Percentiles rank a stretch among this genome's conserved stretches.
Conservation (phyloP, 2,797 vertebrate genomes). For the Lepilemur ruficaudatus region DNA sequence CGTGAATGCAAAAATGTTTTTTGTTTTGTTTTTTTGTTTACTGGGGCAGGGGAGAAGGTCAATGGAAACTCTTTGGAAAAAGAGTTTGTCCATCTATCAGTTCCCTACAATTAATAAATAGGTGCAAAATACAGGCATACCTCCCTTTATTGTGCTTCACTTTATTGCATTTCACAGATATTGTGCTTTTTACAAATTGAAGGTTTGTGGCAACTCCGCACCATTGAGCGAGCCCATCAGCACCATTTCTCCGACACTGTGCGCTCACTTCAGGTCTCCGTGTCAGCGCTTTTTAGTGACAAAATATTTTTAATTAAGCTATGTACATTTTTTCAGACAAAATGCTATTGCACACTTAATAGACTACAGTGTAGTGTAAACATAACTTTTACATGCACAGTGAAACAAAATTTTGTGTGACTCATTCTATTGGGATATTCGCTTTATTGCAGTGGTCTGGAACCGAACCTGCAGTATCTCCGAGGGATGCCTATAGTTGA, state of each 20-base stretch:
- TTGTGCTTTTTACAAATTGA: neutral
- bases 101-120: neutral
- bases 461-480: neutral
- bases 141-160: neutral
- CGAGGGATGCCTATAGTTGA: neutral
- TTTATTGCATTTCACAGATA: neutral
- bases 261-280: neutral
- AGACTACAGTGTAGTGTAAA: neutral
- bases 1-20: neutral
- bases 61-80: neutral
- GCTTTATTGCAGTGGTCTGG: neutral
- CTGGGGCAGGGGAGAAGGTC: neutral
- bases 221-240: neutral
- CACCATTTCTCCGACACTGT: neutral
- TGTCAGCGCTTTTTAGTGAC: neutral
- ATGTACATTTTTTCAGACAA: neutral
- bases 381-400: neutral
- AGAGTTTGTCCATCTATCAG: neutral
- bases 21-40: neutral
- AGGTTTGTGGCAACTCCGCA: neutral
- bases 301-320: neutral
- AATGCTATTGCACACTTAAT: neutral
- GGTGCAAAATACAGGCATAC: neutral
- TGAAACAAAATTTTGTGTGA: neutral
- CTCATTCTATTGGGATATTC: neutral